phyloP scores from a whole-genome alignment of 1,140 invertebrate genomes.

The Drosophila malerkotliana region DNA sequence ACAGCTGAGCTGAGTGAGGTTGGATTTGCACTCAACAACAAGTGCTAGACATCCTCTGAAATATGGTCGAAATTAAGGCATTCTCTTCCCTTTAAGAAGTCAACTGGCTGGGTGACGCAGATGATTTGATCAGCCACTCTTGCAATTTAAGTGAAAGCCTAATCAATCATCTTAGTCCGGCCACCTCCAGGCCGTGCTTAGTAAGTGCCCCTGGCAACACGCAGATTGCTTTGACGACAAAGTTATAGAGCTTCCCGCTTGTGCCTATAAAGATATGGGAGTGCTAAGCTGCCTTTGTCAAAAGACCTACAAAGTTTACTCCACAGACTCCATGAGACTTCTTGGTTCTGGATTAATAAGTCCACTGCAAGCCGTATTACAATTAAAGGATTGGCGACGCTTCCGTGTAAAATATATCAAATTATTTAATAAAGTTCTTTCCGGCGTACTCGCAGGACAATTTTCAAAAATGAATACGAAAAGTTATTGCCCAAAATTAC shows the following conservation, averaged over 20 bases:
- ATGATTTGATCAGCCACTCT: slow-evolving; percentile 50
- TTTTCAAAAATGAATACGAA: background rate
- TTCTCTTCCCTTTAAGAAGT: slow-evolving; percentile 2
- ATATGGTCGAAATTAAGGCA: background rate
- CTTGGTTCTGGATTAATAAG: too few species aligned
- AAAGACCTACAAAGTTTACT: background rate
- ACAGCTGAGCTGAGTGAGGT: background rate
- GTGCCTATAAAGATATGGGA: background rate
- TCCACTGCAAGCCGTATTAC: background rate
- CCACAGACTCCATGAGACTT: too few species aligned
- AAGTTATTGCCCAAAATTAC: background rate
- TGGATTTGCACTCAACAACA: background rate
- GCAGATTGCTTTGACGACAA: slow-evolving; percentile 56
- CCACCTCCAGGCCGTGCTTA: slow-evolving; percentile 61
- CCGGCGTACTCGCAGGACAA: too few species aligned
- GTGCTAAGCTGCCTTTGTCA: background rate
- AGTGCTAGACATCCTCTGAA: background rate
- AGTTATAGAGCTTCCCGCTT: slow-evolving; percentile 62
- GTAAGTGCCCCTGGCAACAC: slow-evolving; percentile 29
- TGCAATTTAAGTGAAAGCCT: slow-evolving; percentile 77
- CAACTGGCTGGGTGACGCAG: slow-evolving; percentile 25
- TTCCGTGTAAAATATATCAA: background rate
- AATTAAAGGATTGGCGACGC: background rate
- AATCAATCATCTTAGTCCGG: slow-evolving; percentile 68
- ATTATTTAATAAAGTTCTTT: background rate